phyloP scores from a whole-genome alignment of 2,888 invertebrate species.

The Esperia sulphurella region DNA sequence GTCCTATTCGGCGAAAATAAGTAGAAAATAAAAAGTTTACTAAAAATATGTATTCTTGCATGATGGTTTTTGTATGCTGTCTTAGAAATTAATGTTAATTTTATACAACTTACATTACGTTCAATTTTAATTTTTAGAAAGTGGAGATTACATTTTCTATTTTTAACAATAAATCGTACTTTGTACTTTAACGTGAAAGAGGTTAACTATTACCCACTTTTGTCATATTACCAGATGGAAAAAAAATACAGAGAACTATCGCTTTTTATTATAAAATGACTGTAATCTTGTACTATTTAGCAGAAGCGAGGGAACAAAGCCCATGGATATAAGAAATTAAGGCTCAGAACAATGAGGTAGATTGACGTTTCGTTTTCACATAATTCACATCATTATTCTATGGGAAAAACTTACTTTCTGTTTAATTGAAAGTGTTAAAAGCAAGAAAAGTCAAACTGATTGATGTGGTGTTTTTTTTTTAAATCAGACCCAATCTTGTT shows the following conservation, averaged over 20 bases:
- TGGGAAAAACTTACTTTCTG: constrained; percentile 3
- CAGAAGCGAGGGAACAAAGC: neutral
- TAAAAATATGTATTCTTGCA: too few relatives aligned
- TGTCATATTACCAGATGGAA: neutral
- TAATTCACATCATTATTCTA: constrained; percentile 1
- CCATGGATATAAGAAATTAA: neutral
- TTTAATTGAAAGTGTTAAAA: constrained; percentile 1
- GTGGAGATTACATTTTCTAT: too few relatives aligned
- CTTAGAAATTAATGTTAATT: too few relatives aligned
- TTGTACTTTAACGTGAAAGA: too few relatives aligned
- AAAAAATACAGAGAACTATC: neutral
- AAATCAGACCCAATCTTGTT: too few relatives aligned
- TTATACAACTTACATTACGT: too few relatives aligned
- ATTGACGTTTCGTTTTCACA: neutral
- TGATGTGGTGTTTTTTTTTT: neutral
- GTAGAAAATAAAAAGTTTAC: too few relatives aligned
- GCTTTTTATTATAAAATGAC: neutral
- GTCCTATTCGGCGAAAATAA: too few relatives aligned
- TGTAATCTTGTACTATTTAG: neutral
- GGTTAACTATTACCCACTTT: neutral
- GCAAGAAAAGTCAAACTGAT: neutral
- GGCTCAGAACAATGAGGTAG: neutral
- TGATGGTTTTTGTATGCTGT: too few relatives aligned
- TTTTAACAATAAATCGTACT: too few relatives aligned
- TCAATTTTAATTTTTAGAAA: too few relatives aligned